These are phyloP conservation scores for Berghia stephanieae DNA, from an alignment of 1,140 invertebrate genomes.

Conservation along the genomic window DNA sequence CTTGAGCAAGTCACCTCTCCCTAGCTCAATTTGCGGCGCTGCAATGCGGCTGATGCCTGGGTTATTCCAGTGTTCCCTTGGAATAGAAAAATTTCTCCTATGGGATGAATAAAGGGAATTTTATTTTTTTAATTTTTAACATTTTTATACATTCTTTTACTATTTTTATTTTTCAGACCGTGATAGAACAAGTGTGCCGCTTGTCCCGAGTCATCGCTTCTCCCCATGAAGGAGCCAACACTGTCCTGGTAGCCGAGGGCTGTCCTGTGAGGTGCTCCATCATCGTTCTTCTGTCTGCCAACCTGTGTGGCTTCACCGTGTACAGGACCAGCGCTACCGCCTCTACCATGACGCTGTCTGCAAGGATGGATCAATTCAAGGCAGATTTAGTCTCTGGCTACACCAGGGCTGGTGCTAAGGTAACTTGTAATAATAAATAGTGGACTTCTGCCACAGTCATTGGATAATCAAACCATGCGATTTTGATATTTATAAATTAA, in stretches of 20 bases:
- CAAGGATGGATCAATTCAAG: slow-evolving; percentile 62
- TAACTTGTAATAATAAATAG: slow-evolving; percentile 42
- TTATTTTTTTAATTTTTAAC: background rate
- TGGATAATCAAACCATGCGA: background rate
- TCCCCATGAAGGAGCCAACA: slow-evolving; percentile 62
- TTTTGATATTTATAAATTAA: background rate
- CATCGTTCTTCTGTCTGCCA: slow-evolving; percentile 60
- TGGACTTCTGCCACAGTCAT: background rate
- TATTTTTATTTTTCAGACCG: slow-evolving; percentile 44
- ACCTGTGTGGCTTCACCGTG: slow-evolving; percentile 61
- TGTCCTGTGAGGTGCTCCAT: slow-evolving; percentile 57
- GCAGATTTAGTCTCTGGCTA: slow-evolving; percentile 60
- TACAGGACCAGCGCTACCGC: slow-evolving; percentile 58
- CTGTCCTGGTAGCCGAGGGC: slow-evolving; percentile 60
- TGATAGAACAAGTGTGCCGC: slow-evolving; percentile 62
- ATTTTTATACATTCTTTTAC: background rate
- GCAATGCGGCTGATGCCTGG: no score
- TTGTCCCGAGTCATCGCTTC: slow-evolving; percentile 61
- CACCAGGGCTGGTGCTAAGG: slow-evolving; percentile 61
- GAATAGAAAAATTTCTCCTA: no score
- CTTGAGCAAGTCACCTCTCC: no score
- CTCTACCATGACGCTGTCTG: slow-evolving; percentile 36
- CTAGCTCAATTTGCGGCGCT: no score
- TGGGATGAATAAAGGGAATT: background rate
- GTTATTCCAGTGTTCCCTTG: no score